These are phyloP conservation scores for Panurus biarmicus DNA, from an alignment of 2,113 vertebrate genomes.

Conservation along the genomic window DNA sequence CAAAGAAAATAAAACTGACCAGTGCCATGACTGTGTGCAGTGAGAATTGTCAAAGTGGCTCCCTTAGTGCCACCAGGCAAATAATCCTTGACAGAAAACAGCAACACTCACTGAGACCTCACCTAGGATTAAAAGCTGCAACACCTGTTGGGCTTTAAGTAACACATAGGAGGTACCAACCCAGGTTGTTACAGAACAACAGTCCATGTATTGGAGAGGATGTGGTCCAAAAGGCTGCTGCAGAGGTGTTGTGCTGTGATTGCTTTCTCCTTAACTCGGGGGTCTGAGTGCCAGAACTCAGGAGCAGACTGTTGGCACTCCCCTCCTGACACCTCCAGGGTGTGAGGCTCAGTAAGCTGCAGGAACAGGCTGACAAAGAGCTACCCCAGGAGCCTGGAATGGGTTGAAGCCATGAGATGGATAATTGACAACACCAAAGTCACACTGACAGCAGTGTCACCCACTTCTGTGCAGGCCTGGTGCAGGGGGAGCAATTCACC, in stretches of 20 bases:
- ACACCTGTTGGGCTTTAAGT: neutral
- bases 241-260: rapidly evolving
- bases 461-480: neutral
- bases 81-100: neutral
- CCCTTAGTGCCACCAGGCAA: neutral
- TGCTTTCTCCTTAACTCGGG: neutral
- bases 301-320: neutral
- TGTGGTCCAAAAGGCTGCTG: neutral
- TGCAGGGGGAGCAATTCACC: neutral
- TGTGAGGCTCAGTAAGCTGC: neutral
- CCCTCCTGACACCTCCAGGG: neutral
- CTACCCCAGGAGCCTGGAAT: neutral
- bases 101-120: neutral
- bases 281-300: neutral
- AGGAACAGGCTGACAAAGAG: neutral
- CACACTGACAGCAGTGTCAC: rapidly evolving
- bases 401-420: neutral
- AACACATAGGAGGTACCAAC: neutral
- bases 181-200: neutral
- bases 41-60: neutral
- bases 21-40: neutral
- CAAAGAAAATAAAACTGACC: neutral
- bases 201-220: neutral
- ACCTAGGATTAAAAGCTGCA: neutral
- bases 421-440: neutral